Evolutionary conservation across 2,113 vertebrate species (phyloP).

Genomic region (Trogon melanurus): DNA sequence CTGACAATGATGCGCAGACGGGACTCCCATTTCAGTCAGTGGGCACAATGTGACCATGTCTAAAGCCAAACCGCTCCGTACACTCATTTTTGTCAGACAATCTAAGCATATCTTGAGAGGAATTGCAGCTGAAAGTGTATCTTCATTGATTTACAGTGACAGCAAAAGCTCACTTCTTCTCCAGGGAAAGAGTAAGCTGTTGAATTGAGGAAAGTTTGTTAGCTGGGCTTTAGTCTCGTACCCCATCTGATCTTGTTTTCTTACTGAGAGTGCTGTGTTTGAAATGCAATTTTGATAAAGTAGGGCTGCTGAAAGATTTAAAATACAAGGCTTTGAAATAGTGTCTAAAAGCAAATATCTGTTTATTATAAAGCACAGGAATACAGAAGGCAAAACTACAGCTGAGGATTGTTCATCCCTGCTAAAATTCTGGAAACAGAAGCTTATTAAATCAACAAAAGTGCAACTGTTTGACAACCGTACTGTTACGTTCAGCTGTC

Average conservation of each 20-base stretch:
- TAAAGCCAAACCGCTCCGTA: not conserved
- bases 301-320: not conserved
- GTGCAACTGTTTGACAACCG: not conserved
- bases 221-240: not conserved
- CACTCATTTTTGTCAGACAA: not conserved
- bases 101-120: not conserved
- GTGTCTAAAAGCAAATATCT: not conserved
- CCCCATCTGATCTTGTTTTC: not conserved
- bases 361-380: slow-evolving; percentile 49
- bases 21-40: not conserved
- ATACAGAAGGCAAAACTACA: not conserved
- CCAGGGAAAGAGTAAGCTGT: not conserved
- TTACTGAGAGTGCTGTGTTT: not conserved
- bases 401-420: not conserved
- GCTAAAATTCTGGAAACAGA: not conserved
- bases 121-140: not conserved
- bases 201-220: not conserved
- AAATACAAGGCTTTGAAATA: not conserved
- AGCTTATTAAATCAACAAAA: not conserved
- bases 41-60: not conserved
- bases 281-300: not conserved
- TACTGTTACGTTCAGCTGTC: not conserved
- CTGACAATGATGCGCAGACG: not conserved
- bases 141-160: not conserved
- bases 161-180: not conserved